Conservation (phyloP, 2,113 vertebrate genomes). For the Climacteris rufus region DNA sequence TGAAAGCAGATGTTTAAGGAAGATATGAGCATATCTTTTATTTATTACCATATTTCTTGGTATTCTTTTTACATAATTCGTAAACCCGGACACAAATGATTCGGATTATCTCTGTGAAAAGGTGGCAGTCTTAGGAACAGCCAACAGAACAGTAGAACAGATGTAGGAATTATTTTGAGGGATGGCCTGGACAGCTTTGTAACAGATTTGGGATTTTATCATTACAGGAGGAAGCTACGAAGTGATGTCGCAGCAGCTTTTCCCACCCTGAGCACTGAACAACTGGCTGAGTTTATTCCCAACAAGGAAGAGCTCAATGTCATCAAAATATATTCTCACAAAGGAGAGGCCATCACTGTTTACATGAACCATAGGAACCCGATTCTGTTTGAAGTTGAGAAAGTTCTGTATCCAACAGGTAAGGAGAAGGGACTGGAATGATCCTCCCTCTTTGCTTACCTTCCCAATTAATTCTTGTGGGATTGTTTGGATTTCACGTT, state of each 20-base stretch:
- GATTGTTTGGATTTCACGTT: background rate
- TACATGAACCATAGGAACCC: slow-evolving; percentile 86
- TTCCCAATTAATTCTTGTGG: background rate
- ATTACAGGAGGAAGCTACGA: slow-evolving; percentile 82
- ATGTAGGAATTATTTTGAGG: background rate
- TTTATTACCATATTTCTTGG: too few species aligned
- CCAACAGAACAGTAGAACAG: background rate
- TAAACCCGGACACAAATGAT: background rate
- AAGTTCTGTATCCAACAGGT: slow-evolving; percentile 91
- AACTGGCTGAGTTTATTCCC: slow-evolving; percentile 83
- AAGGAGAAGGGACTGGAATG: background rate
- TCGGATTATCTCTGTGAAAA: background rate
- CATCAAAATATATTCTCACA: slow-evolving; percentile 86
- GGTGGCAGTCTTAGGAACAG: background rate
- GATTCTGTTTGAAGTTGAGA: slow-evolving; percentile 89
- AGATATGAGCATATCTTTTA: background rate
- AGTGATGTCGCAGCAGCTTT: slow-evolving; percentile 80
- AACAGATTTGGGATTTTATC: background rate
- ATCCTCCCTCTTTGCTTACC: background rate
- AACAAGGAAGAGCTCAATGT: slow-evolving; percentile 91
- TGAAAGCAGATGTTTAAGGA: background rate
- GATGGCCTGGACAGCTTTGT: background rate
- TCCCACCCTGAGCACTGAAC: slow-evolving; percentile 76
- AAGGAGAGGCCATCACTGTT: slow-evolving; percentile 84
- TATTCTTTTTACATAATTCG: background rate